Percentiles rank a stretch among this genome's conserved stretches.
These are phyloP conservation scores for Pogonomyrmex californicus DNA, from an alignment of 1,140 invertebrate genomes.

Conservation along the genomic window DNA sequence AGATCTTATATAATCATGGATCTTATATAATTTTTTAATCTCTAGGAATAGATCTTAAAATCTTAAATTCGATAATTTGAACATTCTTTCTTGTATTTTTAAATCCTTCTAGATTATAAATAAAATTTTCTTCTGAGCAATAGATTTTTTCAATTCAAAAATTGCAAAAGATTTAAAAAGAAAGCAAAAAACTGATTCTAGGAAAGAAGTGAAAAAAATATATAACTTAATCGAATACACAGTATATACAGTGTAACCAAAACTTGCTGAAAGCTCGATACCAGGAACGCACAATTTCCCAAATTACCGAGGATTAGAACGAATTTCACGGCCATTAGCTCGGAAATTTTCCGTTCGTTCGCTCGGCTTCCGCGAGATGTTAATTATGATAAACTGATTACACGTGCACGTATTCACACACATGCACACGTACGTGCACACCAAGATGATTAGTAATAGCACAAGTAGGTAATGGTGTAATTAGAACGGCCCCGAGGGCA, in stretches of 20 bases:
- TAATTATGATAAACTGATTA: conserved; percentile 65
- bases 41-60: background rate
- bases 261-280: conserved; percentile 12
- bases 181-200: background rate
- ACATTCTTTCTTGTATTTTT: background rate
- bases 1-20: too few relatives aligned
- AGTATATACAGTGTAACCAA: background rate
- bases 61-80: background rate
- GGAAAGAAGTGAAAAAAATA: background rate
- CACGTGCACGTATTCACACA: background rate
- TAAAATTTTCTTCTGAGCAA: background rate
- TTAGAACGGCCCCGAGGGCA: conserved; percentile 45
- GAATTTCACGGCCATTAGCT: conserved; percentile 51
- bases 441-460: conserved; percentile 41
- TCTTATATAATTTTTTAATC: background rate
- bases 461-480: conserved; percentile 65
- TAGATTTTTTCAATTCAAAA: background rate
- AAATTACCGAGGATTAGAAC: conserved; percentile 41
- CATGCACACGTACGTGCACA: background rate
- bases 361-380: conserved; percentile 45
- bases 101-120: background rate
- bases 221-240: background rate
- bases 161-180: background rate
- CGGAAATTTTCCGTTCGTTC: conserved; percentile 57
- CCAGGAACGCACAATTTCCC: conserved; percentile 42